Evolutionary conservation across 2,888 invertebrate genomes (phyloP), one percentile per base, ranked within the genome.

Genomic region (Erebia ligea): DNA sequence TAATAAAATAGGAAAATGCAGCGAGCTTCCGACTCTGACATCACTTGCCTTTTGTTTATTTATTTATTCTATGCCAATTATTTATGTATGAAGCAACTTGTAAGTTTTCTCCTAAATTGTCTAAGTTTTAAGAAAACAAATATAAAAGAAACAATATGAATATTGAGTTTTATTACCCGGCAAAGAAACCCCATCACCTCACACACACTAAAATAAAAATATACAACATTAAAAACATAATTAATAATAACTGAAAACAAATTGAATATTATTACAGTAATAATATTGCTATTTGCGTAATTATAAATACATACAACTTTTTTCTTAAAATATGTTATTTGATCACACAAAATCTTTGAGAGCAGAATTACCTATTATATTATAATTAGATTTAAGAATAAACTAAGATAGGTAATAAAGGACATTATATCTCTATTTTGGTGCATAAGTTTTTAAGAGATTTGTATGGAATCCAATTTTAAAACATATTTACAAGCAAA

Each of bases 91-190:
- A 83, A 80, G 77, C 75, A 78, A 81, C 80, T 80, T 74, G 83
- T 83, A 79, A 75, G 68, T 75, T 83, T 85, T 83, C 82, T 84
- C 84, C 84, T 84, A 79, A 89, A 87, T 84, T 86, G 83, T 86
- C 82, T 91, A 89, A 86, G 86, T 83, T 87, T 81, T 89, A 92
- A 89, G 88, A 87, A 86, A 87, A 86, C 86, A 88, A 88, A 91
- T 87, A 92, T 84, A 91, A 79, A 79, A 77, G 86, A 85, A 84
- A 81, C 84, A 90, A 90, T 84, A 74, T 76, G 77, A 77, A 62
- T 62, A 10, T 84, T 86, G 79, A 82, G 82, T 89, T 79, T 76
- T 79, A 77, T 76, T 72, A 71, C 72, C 73, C 75, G n/a, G 74
- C 72, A 77, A 75, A 42, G 73, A 68, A 63, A 71, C 67, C 70